Evolutionary conservation across 2,797 vertebrate genomes (phyloP), one percentile per base, ranked within the genome.

Genomic region (Somateria mollissima): DNA sequence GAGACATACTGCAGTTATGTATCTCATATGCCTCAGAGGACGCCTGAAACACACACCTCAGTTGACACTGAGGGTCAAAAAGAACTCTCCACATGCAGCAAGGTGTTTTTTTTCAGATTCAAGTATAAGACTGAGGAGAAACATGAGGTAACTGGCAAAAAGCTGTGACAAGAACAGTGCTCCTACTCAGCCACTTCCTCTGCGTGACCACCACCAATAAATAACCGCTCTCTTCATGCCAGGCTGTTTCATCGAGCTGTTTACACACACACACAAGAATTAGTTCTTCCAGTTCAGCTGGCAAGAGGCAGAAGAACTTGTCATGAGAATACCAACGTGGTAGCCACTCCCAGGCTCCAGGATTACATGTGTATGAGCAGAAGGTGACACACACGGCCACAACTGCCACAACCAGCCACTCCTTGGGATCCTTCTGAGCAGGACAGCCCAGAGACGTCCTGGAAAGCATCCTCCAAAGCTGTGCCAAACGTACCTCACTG

Each of bases 281-380:
- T 1, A 14, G 56, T 65, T 87, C 76, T 87, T 84, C 92, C 80
- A 79, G 92, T 94, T 94, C 60, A 89, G 76, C 76, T 37, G 21
- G 56, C 58, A 88, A 85, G 58, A 75, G 21, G 66, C 39, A 73
- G 34, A 88, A 80, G 41, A 91, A 51, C 36, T 79, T 37, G 75
- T 67, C 82, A 67, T 8, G 27, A 53, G 60, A 78, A 88, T 39
- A 85, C 27, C 58, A 86, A 27, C 5, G 0, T 6, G 47, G 39
- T 58, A 90, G 62, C 64, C 76, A 66, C 70, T 92, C 87, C 87
- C 74, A 53, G 41, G 56, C 21, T 84, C 66, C 66, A 39, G 51
- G 47, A 65, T 81, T 80, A 47, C 8, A 89, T 19, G 32, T 2
- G 1, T 9, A 12, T 47, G 57, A 92, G 87, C 73, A 92, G 41